These are phyloP conservation scores for Burhinus bistriatus DNA, from an alignment of 2,113 vertebrate species.

Conservation along the genomic window DNA sequence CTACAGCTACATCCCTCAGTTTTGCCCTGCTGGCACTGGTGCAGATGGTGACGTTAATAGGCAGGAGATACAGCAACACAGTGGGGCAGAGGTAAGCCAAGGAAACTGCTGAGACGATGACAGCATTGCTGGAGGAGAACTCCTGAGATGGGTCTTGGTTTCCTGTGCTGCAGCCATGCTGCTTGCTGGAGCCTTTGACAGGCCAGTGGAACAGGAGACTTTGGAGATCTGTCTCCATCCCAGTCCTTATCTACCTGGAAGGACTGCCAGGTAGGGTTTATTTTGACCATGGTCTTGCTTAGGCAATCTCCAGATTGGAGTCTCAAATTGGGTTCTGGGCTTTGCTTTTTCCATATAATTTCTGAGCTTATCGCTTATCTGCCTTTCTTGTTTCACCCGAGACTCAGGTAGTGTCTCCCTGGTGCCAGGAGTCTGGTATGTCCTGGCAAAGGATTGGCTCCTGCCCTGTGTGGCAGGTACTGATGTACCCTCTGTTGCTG, in stretches of 20 bases:
- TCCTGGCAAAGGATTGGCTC: background rate
- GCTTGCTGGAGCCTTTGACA: background rate
- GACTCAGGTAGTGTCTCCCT: background rate
- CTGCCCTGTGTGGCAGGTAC: background rate
- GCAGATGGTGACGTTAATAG: background rate
- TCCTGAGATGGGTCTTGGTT: background rate
- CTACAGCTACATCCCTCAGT: background rate
- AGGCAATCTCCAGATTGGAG: background rate
- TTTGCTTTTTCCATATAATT: background rate
- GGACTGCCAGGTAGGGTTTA: background rate
- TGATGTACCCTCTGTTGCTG: background rate
- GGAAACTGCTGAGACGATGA: background rate
- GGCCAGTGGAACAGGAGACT: background rate
- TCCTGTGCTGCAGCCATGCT: background rate
- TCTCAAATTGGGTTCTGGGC: background rate
- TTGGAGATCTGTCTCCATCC: background rate
- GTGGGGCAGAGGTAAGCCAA: accelerated
- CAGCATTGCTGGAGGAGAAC: background rate
- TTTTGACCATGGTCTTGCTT: background rate
- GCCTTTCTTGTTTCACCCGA: background rate
- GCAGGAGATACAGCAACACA: background rate
- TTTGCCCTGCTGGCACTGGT: background rate
- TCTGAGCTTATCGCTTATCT: background rate
- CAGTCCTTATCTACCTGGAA: background rate
- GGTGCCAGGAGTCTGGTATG: background rate